Conservation (phyloP, 2,113 vertebrate genomes). For the Phalacrocorax brasilianus region DNA sequence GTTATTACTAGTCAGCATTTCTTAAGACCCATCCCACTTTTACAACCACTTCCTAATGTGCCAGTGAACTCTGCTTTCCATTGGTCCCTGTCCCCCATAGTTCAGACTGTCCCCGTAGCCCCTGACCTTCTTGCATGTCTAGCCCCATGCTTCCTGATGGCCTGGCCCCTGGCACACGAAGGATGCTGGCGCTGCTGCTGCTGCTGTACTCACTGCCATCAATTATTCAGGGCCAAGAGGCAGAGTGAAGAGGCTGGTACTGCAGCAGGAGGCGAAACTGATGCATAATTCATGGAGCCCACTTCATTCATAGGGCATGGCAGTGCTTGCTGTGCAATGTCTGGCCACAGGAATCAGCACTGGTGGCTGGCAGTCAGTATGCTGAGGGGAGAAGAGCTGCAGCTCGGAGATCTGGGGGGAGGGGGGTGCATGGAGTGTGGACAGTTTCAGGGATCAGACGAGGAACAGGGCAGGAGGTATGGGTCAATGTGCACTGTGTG, state of each 20-base stretch:
- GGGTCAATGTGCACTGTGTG: background rate
- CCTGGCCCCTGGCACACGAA: background rate
- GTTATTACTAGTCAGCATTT: background rate
- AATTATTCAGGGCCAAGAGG: background rate
- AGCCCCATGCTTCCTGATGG: background rate
- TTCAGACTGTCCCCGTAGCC: background rate
- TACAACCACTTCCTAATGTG: background rate
- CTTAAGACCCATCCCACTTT: background rate
- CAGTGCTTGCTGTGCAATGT: too few species aligned
- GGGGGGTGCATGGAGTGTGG: fast-evolving
- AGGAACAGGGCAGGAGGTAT: background rate
- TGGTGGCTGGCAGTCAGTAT: background rate
- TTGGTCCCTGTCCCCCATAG: background rate
- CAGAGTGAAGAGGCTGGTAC: background rate
- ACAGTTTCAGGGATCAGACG: background rate
- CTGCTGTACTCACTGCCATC: background rate
- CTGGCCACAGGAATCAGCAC: too few species aligned
- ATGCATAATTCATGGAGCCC: background rate
- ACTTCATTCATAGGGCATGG: background rate
- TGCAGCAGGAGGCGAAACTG: background rate
- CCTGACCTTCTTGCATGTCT: background rate
- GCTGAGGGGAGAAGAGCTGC: background rate
- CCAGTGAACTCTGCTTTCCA: background rate
- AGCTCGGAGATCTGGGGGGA: background rate
- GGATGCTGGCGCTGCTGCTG: background rate